Evolutionary conservation across 2,113 vertebrate species (phyloP).

Genomic region (Scomber japonicus): DNA sequence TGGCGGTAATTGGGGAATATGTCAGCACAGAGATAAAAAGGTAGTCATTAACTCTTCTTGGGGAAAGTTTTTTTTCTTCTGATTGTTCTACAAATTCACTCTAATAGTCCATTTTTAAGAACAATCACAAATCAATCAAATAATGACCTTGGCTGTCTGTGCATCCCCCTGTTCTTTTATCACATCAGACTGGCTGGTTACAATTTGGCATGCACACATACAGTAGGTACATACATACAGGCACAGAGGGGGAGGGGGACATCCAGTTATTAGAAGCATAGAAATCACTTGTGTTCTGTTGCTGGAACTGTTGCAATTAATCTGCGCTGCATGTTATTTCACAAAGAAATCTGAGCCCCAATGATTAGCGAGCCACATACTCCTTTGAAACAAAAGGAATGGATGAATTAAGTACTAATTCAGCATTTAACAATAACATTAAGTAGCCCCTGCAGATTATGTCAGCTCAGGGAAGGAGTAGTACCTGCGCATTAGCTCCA

Average conservation of each 20-base stretch:
- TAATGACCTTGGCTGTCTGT: constrained; percentile 79
- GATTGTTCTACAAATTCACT: constrained; percentile 60
- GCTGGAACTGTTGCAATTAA: constrained; percentile 65
- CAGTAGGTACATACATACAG: constrained; percentile 22
- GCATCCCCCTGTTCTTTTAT: constrained; percentile 66
- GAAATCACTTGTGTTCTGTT: constrained; percentile 54
- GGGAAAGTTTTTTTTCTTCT: constrained; percentile 68
- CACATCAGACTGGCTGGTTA: constrained; percentile 65
- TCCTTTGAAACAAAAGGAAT: constrained; percentile 41
- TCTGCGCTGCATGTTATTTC: constrained; percentile 68
- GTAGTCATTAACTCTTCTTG: constrained; percentile 74
- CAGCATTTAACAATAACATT: constrained; percentile 55
- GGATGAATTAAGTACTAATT: constrained; percentile 56
- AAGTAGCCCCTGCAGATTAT: constrained; percentile 43
- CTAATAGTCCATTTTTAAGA: constrained; percentile 73
- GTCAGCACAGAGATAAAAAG: constrained; percentile 77
- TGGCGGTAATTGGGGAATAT: constrained; percentile 76
- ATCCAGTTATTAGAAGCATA: constrained; percentile 65
- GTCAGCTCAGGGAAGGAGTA: constrained; percentile 42
- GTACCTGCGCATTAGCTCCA: constrained; percentile 60
- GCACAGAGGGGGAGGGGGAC: constrained; percentile 35
- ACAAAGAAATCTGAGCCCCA: constrained; percentile 48
- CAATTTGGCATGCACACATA: constrained; percentile 45
- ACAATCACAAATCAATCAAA: constrained; percentile 79
- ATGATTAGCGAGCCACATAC: constrained; percentile 43